Evolutionary conservation across 2,888 invertebrate genomes (phyloP).

Genomic region (Hoplodrina blanda): DNA sequence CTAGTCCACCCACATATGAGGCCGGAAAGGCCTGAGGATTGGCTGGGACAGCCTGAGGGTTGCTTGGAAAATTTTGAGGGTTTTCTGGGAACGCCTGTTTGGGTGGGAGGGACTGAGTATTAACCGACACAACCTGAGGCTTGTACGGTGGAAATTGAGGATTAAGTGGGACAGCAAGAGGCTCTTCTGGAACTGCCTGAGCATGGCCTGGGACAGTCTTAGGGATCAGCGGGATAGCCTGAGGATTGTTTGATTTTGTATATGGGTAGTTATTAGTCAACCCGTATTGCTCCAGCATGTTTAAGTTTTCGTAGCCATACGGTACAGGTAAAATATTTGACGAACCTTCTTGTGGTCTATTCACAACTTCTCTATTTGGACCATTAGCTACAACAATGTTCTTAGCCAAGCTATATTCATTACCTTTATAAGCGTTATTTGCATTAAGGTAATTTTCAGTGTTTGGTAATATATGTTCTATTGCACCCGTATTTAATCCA

Average conservation of each 20-base stretch:
- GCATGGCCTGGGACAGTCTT: neutral
- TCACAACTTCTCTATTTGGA: slow-evolving; percentile 2
- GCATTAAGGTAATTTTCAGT: slow-evolving; percentile 12
- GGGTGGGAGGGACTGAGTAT: no score
- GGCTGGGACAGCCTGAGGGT: slow-evolving; percentile 4
- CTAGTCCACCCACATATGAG: slow-evolving; percentile 8
- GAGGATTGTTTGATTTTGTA: neutral
- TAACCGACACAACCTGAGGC: neutral
- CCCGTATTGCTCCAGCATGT: slow-evolving; percentile 5
- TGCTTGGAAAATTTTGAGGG: neutral
- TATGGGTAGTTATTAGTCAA: slow-evolving; percentile 20
- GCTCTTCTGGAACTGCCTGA: neutral
- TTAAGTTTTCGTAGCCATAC: neutral
- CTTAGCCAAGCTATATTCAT: slow-evolving; percentile 18
- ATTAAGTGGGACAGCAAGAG: neutral
- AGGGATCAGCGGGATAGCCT: neutral
- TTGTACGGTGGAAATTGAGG: slow-evolving; percentile 3
- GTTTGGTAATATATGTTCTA: slow-evolving; percentile 41
- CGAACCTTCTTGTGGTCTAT: slow-evolving; percentile 6
- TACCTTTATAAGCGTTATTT: slow-evolving; percentile 5
- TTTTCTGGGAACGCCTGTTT: no score
- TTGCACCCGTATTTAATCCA: slow-evolving; percentile 47
- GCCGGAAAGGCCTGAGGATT: neutral
- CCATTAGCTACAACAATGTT: slow-evolving; percentile 2
- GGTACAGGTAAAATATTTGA: neutral